Evolutionary conservation across 2,888 invertebrate genomes (phyloP), one percentile per base, ranked within the genome.

Genomic region (Zaprionus obscuricornis): DNA sequence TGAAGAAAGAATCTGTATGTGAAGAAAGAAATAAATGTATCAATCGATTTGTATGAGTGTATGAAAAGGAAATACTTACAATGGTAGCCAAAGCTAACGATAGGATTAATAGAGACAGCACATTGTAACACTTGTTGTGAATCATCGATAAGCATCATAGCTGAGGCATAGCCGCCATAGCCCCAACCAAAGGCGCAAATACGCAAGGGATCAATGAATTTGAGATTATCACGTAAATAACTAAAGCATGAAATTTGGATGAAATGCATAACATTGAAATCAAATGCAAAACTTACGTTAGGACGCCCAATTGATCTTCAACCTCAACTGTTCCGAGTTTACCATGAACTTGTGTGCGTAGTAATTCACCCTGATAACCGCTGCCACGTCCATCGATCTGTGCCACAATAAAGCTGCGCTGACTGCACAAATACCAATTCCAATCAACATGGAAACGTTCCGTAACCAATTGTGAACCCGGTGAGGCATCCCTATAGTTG

Each of bases 311-410:
- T 86, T 96, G 95, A 88, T 96, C 96, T 85, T 94, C 93, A 0
- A 96, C 94, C 79, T 96, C 96, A 0, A 93, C 92, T 0, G 93
- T 93, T 4, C 96, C 93, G 8, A 96, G 89, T 62, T 93, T 92
- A 64, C 93, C 93, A 84, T 96, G 95, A 17, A 96, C 92, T 88
- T 95, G 94, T 7, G 94, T 93, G 67, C 94, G 90, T 64, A 95
- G 89, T 45, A 93, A 91, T 85, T 96, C 95, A 0, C 97, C 97
- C 90, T 96, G 93, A 72, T 92, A 95, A 0, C 95, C 96, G 1
- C 96, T 94, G 3, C 98, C 98, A 24, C 97, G 91, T 0, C 96
- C 97, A 90, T 98, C 98, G 46, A 97, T 96, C 88, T 95, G 94
- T 0, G 96, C 97, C 20, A 96, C 95, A 65, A 97, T 95, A 87